Base-by-base conservation (phyloP, 1,140 invertebrate genomes). In the Sycophaga agraensis region DNA sequence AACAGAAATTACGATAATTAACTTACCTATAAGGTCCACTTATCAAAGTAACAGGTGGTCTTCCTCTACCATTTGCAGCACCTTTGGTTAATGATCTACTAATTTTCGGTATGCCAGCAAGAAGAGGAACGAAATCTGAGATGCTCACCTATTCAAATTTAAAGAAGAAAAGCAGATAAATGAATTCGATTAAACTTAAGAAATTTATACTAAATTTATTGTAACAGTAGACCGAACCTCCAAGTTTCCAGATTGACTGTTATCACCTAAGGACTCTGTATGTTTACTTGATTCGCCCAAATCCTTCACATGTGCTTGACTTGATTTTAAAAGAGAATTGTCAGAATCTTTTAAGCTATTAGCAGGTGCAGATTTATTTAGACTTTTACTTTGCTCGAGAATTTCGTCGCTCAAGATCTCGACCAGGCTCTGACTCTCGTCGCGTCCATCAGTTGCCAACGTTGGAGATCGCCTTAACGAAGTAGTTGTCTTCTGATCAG, bases 311-410 rank as follows among this genome's bases (percentile, higher is more conserved):
- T 4, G 1, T n/a, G 9, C 16, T 42, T 64, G 19, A 56, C 57
- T 65, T 65, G 37, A 43, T 56, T 65, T 64, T 40, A 56, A 64
- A 50, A 40, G 12, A 56, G 43, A 42, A 55, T 59, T 34, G 17
- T 62, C 55, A 56, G 59, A 59, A 53, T 58, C 45, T 45, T 49
- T 64, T 49, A 35, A 35, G 26, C 1, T 46, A 51, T 60, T 54
- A 14, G 19, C 1, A 19, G 48, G 35, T 55, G 39, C 12, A 11
- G 59, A 65, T n/a, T 66, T 67, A 51, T 70, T 65, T 8, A 73
- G 48, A 24, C 61, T 69, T 70, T 78, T 73, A 56, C 75, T 78
- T 59, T 79, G 74, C 31, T 75, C 73, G 24, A 79, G 65, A 66
- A 79, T 75, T 59, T 79, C 76, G 40, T 74, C 68, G 0, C 70